Evolutionary conservation across 2,888 invertebrate species (phyloP).

Genomic region (Lingula anatina): DNA sequence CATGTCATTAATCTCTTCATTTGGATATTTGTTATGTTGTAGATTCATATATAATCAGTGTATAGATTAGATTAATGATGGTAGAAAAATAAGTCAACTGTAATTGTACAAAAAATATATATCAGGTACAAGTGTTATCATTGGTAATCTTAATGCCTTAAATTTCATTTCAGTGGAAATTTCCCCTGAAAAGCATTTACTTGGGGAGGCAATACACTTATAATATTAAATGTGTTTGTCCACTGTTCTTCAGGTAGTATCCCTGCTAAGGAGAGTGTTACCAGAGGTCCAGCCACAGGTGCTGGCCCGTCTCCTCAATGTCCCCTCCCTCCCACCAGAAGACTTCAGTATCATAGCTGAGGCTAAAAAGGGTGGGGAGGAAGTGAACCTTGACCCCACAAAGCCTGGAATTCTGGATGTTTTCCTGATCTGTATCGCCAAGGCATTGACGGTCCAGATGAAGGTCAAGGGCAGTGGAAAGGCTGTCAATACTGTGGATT

Average conservation of each 20-base stretch:
- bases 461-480: conserved; percentile 65
- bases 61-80: too few species aligned
- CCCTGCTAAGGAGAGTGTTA: conserved; percentile 77
- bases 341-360: conserved; percentile 71
- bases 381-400: conserved; percentile 43
- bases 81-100: too few species aligned
- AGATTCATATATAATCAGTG: too few species aligned
- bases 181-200: too few species aligned
- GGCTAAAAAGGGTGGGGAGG: conserved; percentile 25
- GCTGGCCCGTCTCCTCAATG: conserved; percentile 72
- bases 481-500: background rate
- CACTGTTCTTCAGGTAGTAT: conserved; percentile 64
- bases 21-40: too few species aligned
- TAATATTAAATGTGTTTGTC: too few species aligned
- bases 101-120: too few species aligned
- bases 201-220: too few species aligned
- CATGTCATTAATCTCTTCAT: too few species aligned
- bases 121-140: too few species aligned
- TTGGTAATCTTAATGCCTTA: too few species aligned
- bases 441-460: conserved; percentile 83
- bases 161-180: too few species aligned
- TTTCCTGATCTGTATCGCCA: conserved; percentile 83
- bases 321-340: conserved; percentile 66
- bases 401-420: conserved; percentile 77
- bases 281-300: conserved; percentile 83